Base-by-base conservation (phyloP, 1,140 invertebrate species). In the Nomia melanderi region DNA sequence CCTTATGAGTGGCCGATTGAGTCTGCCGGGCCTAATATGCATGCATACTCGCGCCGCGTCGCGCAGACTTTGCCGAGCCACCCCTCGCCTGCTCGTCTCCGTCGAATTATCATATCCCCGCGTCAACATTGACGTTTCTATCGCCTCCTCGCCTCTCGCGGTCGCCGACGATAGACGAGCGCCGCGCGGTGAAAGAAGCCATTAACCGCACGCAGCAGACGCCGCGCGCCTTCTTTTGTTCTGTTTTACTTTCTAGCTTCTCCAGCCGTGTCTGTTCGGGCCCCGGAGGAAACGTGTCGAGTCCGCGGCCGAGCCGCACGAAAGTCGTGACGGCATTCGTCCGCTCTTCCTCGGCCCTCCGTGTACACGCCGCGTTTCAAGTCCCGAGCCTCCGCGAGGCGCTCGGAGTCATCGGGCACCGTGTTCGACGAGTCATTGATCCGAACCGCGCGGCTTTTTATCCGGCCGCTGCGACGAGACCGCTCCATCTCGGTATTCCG, bases 191-290 rank as follows among this genome's bases (percentile, higher is more conserved):
- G 64, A 67, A 69, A 69, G 73, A 69, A 67, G 53, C 64, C 56
- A 75, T 75, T 75, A 75, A 36, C 73, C 73, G 64, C 73, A 67
- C 73, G 73, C 64, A 75, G 73, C 29, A 29, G 23, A 67, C 72
- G n/a, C n/a, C 23, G 41, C 14, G 4, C 1, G 5, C 39, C 20
- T 73, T 57, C 63, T 67, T 75, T 75, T 75, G 64, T 53, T 75
- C 73, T 39, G 29, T 75, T 75, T 75, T 75, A 75, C 73, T 75
- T 75, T 75, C 73, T 25, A 75, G 69, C 53, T 47, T 53, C 25
- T 33, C 39, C 14, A 67, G 29, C 63, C 72, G 64, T 75, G 73
- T 57, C 73, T 59, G 72, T 53, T 17, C 71, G 29, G 25, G 50
- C 27, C 20, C 29, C 36, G 44, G n/a, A 44, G 41, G 47, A 7